Evolutionary conservation across 2,888 invertebrate species (phyloP), one percentile per base, ranked within the genome.

Genomic region (Noctua pronuba): DNA sequence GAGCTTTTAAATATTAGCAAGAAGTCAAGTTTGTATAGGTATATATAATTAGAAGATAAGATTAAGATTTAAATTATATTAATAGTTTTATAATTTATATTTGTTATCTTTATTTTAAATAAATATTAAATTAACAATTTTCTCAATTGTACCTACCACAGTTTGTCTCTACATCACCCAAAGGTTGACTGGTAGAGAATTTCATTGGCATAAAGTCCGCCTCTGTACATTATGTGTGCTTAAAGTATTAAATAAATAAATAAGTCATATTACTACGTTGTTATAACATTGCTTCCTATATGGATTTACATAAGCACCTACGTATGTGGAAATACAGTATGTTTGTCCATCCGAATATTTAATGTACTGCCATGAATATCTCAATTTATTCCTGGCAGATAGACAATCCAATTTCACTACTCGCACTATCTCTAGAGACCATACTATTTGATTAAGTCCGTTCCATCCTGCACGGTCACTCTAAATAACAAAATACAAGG

Each of bases 331-430:
- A 31, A 75, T 31, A 46, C 41, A 49, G 62, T 75, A 38, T 31
- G 38, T 76, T 62, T 52, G 41, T 52, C 28, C 35, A 55, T 55
- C 28, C 28, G 49, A 35, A 21, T 28, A 41, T 16, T 49, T n/a
- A 41, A 49, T 52, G n/a, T 35, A n/a, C 16, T 18, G 21, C 1
- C 35, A 55, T 76, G 67, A 44, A 78, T 55, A 78, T 44, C 31
- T 41, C 44, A 77, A 78, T 77, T 28, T 44, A 78, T 78, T 55
- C 28, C 44, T 10, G 18, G 16, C 35, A 18, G 8, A 62, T 16
- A 44, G 24, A 44, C 62, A 80, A 78, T 80, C 44, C 44, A 70
- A 80, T 64, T 62, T 64, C 60, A 41, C 35, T 44, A 44, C 18
- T 35, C 49, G 24, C 66, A 24, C 44, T 7, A 6, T 44, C 70